Conservation (phyloP, 2,113 vertebrate genomes). For the Dipodomys merriami region DNA sequence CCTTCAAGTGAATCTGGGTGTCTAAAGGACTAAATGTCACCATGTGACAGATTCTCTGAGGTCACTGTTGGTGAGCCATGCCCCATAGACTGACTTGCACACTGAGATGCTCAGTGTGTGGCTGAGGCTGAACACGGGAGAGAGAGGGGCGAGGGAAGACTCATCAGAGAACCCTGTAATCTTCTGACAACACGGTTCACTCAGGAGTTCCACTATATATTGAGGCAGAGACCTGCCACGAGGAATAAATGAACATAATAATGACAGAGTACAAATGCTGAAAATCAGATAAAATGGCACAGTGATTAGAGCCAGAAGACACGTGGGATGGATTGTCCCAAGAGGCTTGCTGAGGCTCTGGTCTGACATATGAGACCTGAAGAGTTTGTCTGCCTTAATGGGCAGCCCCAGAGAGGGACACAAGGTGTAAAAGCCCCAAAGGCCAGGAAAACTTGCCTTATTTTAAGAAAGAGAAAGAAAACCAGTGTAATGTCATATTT, state of each 20-base stretch:
- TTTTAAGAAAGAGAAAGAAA: constrained; percentile 4
- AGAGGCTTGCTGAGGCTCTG: not conserved
- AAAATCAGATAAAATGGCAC: not conserved
- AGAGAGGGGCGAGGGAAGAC: not conserved
- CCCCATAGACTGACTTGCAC: not conserved
- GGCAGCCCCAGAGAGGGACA: not conserved
- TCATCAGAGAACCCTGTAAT: not conserved
- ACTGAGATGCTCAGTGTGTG: not conserved
- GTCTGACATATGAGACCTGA: not conserved
- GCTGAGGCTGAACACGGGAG: not conserved
- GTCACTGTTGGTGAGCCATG: not conserved
- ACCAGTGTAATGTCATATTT: not conserved
- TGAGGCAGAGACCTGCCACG: not conserved
- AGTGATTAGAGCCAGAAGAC: not conserved
- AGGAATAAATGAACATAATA: not conserved
- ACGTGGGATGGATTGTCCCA: not conserved
- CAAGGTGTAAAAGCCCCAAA: not conserved
- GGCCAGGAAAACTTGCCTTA: not conserved
- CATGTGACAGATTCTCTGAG: not conserved
- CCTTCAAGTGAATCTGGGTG: not conserved
- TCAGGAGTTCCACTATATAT: not conserved
- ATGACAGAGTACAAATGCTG: not conserved
- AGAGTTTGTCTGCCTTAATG: not conserved
- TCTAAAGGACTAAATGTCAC: not conserved
- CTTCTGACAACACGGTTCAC: not conserved